Base-by-base conservation (phyloP, 2,797 vertebrate genomes). In the Diplodus sargus region DNA sequence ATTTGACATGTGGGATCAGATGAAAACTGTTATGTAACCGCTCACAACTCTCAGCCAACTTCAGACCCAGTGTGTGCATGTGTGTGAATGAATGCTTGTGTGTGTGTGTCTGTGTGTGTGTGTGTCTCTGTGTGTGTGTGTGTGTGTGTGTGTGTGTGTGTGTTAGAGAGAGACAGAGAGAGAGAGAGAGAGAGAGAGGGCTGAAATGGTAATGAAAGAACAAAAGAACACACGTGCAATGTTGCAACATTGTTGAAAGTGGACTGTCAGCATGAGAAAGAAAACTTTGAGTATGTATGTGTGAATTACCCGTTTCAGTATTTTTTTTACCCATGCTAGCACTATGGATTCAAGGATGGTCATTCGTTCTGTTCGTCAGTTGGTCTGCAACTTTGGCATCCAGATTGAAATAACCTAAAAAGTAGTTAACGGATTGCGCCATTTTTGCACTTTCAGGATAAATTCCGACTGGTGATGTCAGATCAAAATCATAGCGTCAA, bases 1-100 rank as follows among this genome's bases (percentile, higher is more conserved):
- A 80, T 74, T 45, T 77, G 77, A 87, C 83, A 75, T 77, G 63
- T 72, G 71, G 69, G 82, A 84, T 89, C 88, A 74, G 56, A 85
- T 84, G 82, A 81, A 71, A 20, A 49, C 58, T 43, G 62, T 83
- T 87, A 85, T 43, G 79, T 34, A 85, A 89, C 63, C 30, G 53
- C 53, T 25, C 43, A 22, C 23, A 62, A 67, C 58, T 63, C 59
- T 52, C n/a, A 47, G 74, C 85, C 69, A 85, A 87, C 49, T 80
- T 67, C 28, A 83, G 62, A 22, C 34, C n/a, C 23, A 5, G 13
- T 45, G 60, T 43, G 61, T 63, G 45, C 48, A 16, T 45, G 42
- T 39, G 17, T 59, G 57, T 11, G 48, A 20, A 8, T 49, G 48
- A 20, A 10, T n/a, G 30, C 7, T 5, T 43, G 48, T 42, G 52